These are phyloP conservation scores for Simalia tracyae DNA, from an alignment of 2,797 vertebrate species.

Conservation along the genomic window DNA sequence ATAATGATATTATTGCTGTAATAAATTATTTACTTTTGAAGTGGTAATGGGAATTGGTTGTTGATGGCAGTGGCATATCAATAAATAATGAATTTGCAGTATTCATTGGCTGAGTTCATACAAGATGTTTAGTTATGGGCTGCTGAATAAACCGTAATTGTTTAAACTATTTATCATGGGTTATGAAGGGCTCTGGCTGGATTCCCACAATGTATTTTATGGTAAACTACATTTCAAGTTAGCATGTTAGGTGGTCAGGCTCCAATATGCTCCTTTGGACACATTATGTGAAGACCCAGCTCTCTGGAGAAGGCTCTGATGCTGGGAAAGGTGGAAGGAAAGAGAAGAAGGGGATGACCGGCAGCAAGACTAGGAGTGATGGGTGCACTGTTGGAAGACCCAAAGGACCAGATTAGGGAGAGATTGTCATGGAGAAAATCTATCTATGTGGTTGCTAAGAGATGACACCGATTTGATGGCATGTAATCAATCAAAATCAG, in stretches of 20 bases:
- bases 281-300: not conserved
- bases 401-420: not conserved
- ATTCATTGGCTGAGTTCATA: not conserved
- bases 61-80: not conserved
- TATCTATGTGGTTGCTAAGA: not conserved
- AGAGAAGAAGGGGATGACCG: not conserved
- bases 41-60: conserved; percentile 31
- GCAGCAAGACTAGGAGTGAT: not conserved
- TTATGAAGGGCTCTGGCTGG: not conserved
- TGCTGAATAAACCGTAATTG: not conserved
- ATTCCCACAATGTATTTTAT: not conserved
- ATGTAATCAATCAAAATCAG: not conserved
- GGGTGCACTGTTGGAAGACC: not conserved
- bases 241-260: not conserved
- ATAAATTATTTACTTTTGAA: conserved; percentile 56
- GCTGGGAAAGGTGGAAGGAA: not conserved
- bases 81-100: not conserved
- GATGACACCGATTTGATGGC: not conserved
- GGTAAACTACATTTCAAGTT: not conserved
- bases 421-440: not conserved
- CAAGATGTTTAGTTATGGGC: not conserved
- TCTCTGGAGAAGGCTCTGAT: not conserved
- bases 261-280: not conserved
- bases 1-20: not conserved
- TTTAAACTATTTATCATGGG: not conserved